Base-by-base conservation (phyloP, 1,140 invertebrate genomes). In the Drosophila gunungcola region DNA sequence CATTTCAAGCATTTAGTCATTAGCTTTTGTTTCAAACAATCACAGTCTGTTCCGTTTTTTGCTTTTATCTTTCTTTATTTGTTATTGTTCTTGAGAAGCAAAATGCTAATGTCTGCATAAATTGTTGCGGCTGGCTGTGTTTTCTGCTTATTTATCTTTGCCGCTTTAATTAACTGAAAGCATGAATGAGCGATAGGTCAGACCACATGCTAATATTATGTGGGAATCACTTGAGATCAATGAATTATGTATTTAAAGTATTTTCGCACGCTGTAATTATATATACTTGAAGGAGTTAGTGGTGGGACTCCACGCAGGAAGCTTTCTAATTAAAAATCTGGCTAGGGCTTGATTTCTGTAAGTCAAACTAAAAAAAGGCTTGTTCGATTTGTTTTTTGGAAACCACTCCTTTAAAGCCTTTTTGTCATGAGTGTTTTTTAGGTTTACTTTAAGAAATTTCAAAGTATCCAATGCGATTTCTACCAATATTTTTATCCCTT, bases 61-160 rank as follows among this genome's bases (percentile, higher is more conserved):
- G 32, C 29, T 57, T 56, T 65, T 62, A 63, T 67, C 69, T 51
- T 58, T 52, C 42, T 45, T 78, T 49, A 56, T 75, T 77, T 41
- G 53, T 53, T 58, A 57, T 67, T 58, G 58, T 67, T 79, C 57
- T 58, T 29, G 39, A 69, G 45, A 46, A 36, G 25, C 52, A 63
- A 79, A 79, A 65, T 65, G 74, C 75, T 88, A 82, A 86, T 88
- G 82, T 86, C 80, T 79, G 80, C 79, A 83, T 53, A 73, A 69
- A 86, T 67, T 45, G 61, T 64, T 34, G 53, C 65, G 51, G 39
- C 48, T 72, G 58, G 46, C 75, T 53, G 48, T 54, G 36, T 21
- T 57, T 49, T 48, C 52, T 46, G 60, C 76, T 84, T 88, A 72
- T 88, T 90, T 88, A 86, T 89, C 72, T 88, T 81, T 73, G 76